Evolutionary conservation across 2,113 vertebrate species (phyloP).

Genomic region (Microtus richardsoni): DNA sequence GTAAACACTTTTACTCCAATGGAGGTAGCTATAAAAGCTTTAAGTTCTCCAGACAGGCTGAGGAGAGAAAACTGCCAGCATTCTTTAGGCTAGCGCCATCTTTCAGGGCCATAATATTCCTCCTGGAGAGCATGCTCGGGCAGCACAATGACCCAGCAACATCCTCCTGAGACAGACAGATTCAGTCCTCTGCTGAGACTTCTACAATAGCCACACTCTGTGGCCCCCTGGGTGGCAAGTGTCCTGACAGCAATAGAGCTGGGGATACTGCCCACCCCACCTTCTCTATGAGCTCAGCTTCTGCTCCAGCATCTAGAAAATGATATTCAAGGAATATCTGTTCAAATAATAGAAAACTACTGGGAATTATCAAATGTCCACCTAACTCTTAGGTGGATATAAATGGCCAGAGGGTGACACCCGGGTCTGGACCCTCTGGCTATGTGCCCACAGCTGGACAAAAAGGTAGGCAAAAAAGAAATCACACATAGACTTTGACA

Average conservation of each 20-base stretch:
- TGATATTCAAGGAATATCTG: background rate
- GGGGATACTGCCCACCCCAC: background rate
- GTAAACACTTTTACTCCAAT: background rate
- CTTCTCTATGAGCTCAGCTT: background rate
- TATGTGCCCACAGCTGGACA: background rate
- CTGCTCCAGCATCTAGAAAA: background rate
- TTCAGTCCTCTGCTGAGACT: background rate
- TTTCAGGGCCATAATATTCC: rapidly evolving
- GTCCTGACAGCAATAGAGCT: background rate
- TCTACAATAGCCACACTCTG: background rate
- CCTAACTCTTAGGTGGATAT: background rate
- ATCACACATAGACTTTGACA: background rate
- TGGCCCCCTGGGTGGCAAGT: background rate
- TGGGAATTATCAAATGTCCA: background rate
- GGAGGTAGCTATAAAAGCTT: background rate
- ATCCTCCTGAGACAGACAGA: background rate
- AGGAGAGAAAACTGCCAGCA: background rate
- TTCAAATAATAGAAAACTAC: background rate
- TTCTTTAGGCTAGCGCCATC: background rate
- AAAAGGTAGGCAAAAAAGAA: background rate
- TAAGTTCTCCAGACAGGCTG: background rate
- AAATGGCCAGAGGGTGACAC: background rate
- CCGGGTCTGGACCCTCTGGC: background rate
- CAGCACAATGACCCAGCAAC: background rate
- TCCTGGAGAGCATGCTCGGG: background rate